These are phyloP conservation scores for Pterocles burchelli DNA, from an alignment of 2,113 vertebrate genomes.

Conservation along the genomic window DNA sequence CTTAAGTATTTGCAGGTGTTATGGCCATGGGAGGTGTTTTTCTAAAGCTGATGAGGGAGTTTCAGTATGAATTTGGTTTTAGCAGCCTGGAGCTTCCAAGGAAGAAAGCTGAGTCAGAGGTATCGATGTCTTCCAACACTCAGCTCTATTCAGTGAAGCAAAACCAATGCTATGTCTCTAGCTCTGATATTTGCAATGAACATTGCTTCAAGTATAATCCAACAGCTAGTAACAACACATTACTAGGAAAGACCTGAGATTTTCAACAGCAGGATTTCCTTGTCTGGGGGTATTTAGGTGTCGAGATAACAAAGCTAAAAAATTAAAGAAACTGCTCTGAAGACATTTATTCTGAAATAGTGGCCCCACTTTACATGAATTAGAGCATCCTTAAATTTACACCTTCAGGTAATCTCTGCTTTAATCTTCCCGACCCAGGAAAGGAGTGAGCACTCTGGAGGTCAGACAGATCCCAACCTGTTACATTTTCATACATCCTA, in stretches of 20 bases:
- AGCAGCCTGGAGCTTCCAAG: not conserved
- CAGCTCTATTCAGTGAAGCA: not conserved
- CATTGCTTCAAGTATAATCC: not conserved
- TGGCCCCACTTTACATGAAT: not conserved
- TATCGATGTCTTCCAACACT: not conserved
- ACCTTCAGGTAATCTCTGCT: not conserved
- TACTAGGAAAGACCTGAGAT: not conserved
- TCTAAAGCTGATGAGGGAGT: not conserved
- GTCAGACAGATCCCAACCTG: not conserved
- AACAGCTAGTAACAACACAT: not conserved
- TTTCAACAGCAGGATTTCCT: not conserved
- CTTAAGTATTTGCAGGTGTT: not conserved
- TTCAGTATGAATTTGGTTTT: not conserved
- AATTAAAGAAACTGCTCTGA: not conserved
- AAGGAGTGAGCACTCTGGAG: not conserved
- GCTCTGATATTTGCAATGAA: not conserved
- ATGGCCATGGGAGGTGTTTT: not conserved
- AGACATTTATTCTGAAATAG: not conserved
- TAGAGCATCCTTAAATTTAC: not conserved
- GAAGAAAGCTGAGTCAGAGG: conserved; percentile 31
- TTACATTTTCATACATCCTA: not conserved
- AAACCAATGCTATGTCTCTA: not conserved
- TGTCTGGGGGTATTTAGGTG: not conserved
- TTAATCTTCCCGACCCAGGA: not conserved
- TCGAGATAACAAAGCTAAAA: not conserved